Conservation (phyloP, 2,113 vertebrate species). For the Chloroceryle aenea region DNA sequence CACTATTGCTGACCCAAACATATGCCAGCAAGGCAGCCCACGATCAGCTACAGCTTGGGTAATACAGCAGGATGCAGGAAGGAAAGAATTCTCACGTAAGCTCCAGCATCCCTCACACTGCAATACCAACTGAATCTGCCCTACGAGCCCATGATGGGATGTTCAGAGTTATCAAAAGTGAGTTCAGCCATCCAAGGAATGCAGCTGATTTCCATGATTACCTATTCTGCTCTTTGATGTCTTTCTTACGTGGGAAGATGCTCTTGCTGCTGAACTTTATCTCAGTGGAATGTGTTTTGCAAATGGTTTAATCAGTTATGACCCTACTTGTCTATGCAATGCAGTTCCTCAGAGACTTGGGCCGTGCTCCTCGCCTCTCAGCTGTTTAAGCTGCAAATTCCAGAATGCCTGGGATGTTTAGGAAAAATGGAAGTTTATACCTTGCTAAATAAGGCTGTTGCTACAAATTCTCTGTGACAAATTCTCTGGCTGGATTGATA, state of each 20-base stretch:
- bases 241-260: conserved; percentile 5
- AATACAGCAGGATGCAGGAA: neutral
- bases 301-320: conserved; percentile 59
- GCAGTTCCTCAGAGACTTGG: conserved; percentile 42
- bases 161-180: neutral
- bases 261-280: neutral
- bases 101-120: neutral
- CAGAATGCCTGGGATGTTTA: conserved; percentile 1
- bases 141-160: neutral
- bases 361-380: neutral
- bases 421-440: conserved; percentile 58
- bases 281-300: conserved; percentile 63
- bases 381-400: conserved; percentile 55
- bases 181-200: neutral
- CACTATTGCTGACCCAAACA: conserved; percentile 11
- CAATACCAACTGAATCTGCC: neutral
- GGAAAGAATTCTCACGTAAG: neutral
- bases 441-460: conserved; percentile 43
- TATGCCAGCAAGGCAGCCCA: neutral
- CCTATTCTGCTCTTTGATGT: neutral
- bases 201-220: neutral
- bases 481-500: neutral
- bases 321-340: conserved; percentile 61
- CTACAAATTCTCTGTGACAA: neutral
- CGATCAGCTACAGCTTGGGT: neutral